A percentile compares a stretch with the other conserved stretches of the same genome.
Conservation (phyloP, 2,888 invertebrate genomes). For the Eupithecia subfuscata region DNA sequence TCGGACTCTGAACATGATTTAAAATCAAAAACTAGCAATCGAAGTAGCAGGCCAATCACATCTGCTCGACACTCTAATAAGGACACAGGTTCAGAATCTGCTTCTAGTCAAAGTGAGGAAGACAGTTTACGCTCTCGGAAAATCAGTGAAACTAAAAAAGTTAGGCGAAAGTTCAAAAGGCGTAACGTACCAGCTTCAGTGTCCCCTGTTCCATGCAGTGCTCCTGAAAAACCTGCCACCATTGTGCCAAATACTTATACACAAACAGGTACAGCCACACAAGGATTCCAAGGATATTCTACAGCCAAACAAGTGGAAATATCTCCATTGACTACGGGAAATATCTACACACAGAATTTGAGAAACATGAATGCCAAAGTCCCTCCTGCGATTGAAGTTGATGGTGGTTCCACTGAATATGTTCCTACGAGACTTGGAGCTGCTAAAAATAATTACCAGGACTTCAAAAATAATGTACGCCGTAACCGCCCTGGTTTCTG, state of each 20-base stretch:
- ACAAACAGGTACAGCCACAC: conserved; percentile 34
- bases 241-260: conserved; percentile 52
- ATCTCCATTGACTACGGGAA: conserved; percentile 71
- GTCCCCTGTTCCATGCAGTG: conserved; percentile 28
- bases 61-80: conserved; percentile 40
- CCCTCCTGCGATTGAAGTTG: conserved; percentile 56
- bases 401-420: conserved; percentile 75
- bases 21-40: conserved; percentile 48
- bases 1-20: conserved; percentile 62
- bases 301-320: conserved; percentile 64
- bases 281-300: conserved; percentile 66
- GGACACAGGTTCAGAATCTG: conserved; percentile 71
- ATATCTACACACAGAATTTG: conserved; percentile 72
- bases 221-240: conserved; percentile 46
- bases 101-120: conserved; percentile 74
- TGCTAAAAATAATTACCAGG: conserved; percentile 77
- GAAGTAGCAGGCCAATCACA: conserved; percentile 48
- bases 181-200: conserved; percentile 36
- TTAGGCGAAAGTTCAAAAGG: conserved; percentile 63
- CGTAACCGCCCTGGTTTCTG: conserved; percentile 61
- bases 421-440: conserved; percentile 76
- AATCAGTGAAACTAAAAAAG: conserved; percentile 65
- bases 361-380: conserved; percentile 68
- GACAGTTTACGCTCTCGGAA: conserved; percentile 75
- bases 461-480: conserved; percentile 75